Evolutionary conservation across 2,113 vertebrate genomes (phyloP), one percentile per base, ranked within the genome.

Genomic region (Cariama cristata): DNA sequence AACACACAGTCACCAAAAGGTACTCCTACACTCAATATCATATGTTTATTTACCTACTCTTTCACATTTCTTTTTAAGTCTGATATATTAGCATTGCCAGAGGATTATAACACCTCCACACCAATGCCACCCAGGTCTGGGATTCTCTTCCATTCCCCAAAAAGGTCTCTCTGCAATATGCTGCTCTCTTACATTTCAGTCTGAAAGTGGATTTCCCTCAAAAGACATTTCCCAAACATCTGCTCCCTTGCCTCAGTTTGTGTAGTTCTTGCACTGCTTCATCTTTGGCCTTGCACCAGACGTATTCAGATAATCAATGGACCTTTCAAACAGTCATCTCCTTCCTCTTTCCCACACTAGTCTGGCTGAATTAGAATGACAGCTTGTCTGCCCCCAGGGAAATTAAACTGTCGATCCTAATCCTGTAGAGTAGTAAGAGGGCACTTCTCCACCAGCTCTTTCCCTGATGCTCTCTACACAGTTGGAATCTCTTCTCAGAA

Each of bases 341-440:
- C 52, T 79, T 92, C 71, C 82, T 79, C 63, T 76, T 94, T 92
- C 79, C 67, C 45, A 91, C 59, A 91, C 87, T 52, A 86, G 58
- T 67, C 84, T 56, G 53, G 63, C 44, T 94, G 91, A 85, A 50
- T 66, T 68, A 90, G 91, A 97, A 79, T 92, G 93, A 82, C 76
- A 96, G n/a, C 12, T 83, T 67, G 67, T 74, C 73, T 83, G 64
- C 85, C 95, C 85, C 84, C 38, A 22, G 75, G 76, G 88, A 98
- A 98, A 98, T 98, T 90, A 98, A 93, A 97, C 82, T 60, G 85
- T 94, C 83, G 1, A 96, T 98, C 94, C 91, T 88, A 97, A 98
- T 97, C 94, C 95, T 59, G 81, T 22, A 68, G 73, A 80, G 91
- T 19, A 68, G 88, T 96, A 89, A 96, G 94, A 96, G 95, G 92